Percentiles rank a stretch among this genome's conserved stretches.
Conservation (phyloP, 2,113 vertebrate species). For the Myiozetetes cayanensis region DNA sequence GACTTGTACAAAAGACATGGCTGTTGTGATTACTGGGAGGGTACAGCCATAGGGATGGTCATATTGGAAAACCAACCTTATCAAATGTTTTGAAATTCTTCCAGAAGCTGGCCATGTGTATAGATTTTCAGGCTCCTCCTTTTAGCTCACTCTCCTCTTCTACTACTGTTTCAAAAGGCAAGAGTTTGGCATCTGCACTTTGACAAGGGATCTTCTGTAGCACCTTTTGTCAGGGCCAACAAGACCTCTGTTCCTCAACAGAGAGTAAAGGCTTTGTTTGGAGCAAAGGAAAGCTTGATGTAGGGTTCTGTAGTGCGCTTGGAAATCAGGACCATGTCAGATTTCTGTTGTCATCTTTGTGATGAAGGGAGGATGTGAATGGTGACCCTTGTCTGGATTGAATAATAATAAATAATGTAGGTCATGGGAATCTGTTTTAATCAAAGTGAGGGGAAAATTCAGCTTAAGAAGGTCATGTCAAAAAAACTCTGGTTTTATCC, state of each 20-base stretch:
- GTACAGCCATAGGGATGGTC: background rate
- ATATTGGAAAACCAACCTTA: background rate
- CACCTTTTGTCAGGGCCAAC: background rate
- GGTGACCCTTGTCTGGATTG: background rate
- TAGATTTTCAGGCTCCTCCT: background rate
- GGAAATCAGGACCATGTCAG: background rate
- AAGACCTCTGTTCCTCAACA: background rate
- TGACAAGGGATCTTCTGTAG: background rate
- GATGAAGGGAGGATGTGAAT: conserved; percentile 39
- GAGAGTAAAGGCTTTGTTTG: background rate
- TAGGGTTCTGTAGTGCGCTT: conserved; percentile 6
- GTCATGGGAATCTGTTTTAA: conserved; percentile 17
- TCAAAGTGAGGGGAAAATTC: conserved; percentile 16
- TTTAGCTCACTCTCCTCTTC: background rate
- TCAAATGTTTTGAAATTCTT: background rate
- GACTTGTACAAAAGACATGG: background rate
- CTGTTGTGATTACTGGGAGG: background rate
- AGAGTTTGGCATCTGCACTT: background rate
- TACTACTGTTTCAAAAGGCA: background rate
- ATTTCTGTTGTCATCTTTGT: conserved; percentile 12
- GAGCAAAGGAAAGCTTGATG: conserved; percentile 28
- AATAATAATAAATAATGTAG: conserved; percentile 37
- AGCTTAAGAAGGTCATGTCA: conserved; percentile 6
- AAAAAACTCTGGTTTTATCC: background rate
- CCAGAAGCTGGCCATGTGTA: accelerated